These are phyloP conservation scores for Euthynnus affinis DNA, from an alignment of 2,797 vertebrate genomes.

Conservation along the genomic window DNA sequence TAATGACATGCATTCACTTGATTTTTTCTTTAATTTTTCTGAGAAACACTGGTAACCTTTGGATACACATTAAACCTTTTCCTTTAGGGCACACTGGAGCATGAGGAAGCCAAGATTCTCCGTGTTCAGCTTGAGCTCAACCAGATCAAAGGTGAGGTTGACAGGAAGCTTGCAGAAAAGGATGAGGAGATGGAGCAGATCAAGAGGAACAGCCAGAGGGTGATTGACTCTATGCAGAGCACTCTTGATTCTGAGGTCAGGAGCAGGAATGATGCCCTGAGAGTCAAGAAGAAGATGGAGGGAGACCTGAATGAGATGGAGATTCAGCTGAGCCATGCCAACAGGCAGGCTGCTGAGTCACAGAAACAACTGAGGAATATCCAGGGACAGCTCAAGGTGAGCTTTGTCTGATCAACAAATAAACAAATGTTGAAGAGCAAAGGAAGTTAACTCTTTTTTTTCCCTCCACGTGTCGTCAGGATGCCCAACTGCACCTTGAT, in stretches of 20 bases:
- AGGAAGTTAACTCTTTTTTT: conserved; percentile 57
- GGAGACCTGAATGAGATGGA: conserved; percentile 92
- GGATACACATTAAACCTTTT: neutral
- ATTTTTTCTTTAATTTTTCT: no score
- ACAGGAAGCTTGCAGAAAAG: conserved; percentile 90
- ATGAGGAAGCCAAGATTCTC: conserved; percentile 91
- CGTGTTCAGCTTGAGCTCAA: conserved; percentile 90
- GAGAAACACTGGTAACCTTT: neutral
- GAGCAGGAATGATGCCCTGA: conserved; percentile 91
- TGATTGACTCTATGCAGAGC: conserved; percentile 86
- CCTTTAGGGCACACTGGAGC: conserved; percentile 88
- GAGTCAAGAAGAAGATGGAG: conserved; percentile 94
- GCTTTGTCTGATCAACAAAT: neutral
- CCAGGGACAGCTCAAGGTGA: conserved; percentile 91
- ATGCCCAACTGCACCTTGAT: conserved; percentile 90
- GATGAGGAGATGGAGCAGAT: conserved; percentile 93
- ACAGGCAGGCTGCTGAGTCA: conserved; percentile 87
- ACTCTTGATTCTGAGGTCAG: conserved; percentile 89
- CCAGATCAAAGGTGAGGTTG: conserved; percentile 90
- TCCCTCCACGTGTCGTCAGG: conserved; percentile 72
- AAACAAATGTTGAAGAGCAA: conserved; percentile 74
- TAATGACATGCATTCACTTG: no score
- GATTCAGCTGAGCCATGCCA: conserved; percentile 91
- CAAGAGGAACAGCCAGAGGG: conserved; percentile 90
- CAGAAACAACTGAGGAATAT: conserved; percentile 90